phyloP scores from a whole-genome alignment of 2,113 vertebrate species.

The Nettapus auritus region DNA sequence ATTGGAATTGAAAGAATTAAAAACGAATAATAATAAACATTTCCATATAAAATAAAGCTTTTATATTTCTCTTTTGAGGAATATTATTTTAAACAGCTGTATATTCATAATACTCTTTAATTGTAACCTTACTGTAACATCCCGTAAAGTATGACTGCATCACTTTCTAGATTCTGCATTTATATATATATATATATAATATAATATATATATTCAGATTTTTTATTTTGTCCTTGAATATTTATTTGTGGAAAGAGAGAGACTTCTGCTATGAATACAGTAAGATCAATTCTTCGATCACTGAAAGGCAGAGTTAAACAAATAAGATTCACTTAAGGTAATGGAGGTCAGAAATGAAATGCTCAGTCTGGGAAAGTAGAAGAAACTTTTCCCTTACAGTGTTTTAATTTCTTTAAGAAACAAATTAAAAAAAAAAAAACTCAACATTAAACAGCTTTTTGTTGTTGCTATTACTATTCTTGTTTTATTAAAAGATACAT shows the following conservation, averaged over 20 bases:
- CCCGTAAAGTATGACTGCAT: not conserved
- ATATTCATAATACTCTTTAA: not conserved
- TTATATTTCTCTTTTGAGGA: slow-evolving; percentile 10
- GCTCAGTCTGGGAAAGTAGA: not conserved
- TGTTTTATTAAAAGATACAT: slow-evolving; percentile 56
- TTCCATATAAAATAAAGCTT: slow-evolving; percentile 19
- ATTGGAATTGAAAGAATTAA: slow-evolving; percentile 7
- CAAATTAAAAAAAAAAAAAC: not conserved
- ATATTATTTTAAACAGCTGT: not conserved
- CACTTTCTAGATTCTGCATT: not conserved
- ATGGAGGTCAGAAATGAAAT: not conserved
- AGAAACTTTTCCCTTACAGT: not conserved
- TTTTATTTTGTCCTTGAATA: not conserved
- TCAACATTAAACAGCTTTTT: not conserved
- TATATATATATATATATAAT: not conserved
- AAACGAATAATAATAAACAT: not conserved
- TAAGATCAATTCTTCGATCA: not conserved
- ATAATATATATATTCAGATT: not conserved
- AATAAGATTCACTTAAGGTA: not conserved
- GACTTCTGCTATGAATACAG: not conserved
- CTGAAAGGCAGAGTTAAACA: not conserved
- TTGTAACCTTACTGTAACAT: not conserved
- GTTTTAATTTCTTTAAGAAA: not conserved
- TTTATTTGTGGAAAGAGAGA: not conserved
- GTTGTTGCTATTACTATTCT: not conserved